Percentiles rank a stretch among this genome's conserved stretches.
phyloP scores from a whole-genome alignment of 2,888 invertebrate species.

The Bruchidius siliquastri region DNA sequence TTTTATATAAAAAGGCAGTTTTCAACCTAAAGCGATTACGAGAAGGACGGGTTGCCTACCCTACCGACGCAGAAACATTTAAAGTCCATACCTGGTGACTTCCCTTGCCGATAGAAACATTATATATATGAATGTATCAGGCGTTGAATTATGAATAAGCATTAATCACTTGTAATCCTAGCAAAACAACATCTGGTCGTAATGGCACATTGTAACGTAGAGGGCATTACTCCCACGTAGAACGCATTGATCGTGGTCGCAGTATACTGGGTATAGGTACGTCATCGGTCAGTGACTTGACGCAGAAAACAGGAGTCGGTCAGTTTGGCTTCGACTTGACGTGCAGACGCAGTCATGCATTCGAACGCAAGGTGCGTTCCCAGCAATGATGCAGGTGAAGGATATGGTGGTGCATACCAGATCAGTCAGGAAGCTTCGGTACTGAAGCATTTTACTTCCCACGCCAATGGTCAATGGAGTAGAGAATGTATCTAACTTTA shows the following conservation, averaged over 20 bases:
- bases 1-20: too few species aligned
- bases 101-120: background rate
- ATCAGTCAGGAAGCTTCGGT: background rate
- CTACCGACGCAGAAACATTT: too few species aligned
- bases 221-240: background rate
- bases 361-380: background rate
- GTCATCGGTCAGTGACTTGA: background rate
- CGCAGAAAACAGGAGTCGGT: background rate
- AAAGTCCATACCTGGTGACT: too few species aligned
- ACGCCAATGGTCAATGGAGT: too few species aligned
- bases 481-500: too few species aligned
- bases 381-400: background rate
- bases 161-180: background rate
- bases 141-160: background rate
- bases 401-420: background rate
- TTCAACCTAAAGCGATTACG: too few species aligned
- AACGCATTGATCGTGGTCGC: background rate
- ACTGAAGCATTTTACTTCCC: too few species aligned
- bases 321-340: background rate
- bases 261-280: background rate
- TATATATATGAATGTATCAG: background rate
- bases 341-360: background rate
- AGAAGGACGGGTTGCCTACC: too few species aligned
- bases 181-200: background rate
- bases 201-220: background rate